A percentile compares a stretch with the other conserved stretches of the same genome.
Conservation (phyloP, 64 coral and sea anemone species). For the Porites lutea region DNA sequence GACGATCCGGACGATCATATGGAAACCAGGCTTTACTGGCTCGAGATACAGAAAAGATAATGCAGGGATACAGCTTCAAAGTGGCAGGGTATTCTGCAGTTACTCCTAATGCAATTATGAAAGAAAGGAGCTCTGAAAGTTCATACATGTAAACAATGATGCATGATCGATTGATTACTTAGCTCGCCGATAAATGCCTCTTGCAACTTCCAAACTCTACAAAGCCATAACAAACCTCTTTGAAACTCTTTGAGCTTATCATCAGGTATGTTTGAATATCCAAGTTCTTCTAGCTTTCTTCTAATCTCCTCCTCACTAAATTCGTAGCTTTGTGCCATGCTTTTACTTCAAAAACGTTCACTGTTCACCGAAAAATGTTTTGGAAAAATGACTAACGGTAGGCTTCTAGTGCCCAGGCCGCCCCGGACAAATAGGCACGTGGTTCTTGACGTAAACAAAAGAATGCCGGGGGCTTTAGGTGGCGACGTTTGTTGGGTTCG, state of each 20-base stretch:
- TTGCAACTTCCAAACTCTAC: background rate
- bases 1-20: no score
- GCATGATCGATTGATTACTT: no score
- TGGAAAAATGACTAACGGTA: conserved; percentile 27
- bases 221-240: conserved; percentile 47
- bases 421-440: background rate
- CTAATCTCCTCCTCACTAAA: conserved; percentile 82
- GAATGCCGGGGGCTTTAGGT: background rate
- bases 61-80: no score
- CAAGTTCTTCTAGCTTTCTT: conserved; percentile 74
- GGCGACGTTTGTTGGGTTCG: no score
- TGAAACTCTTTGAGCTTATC: conserved; percentile 71
- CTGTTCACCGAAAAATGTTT: background rate
- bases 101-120: background rate
- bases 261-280: conserved; percentile 71
- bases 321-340: conserved; percentile 49
- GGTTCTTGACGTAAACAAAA: background rate
- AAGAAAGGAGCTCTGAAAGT: background rate
- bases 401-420: conserved; percentile 12
- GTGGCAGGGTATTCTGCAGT: no score
- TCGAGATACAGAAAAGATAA: no score
- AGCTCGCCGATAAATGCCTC: background rate
- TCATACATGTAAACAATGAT: no score
- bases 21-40: no score
- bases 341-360: background rate